Evolutionary conservation across 2,113 vertebrate species (phyloP), one percentile per base, ranked within the genome.

Genomic region (Narcine bancroftii): DNA sequence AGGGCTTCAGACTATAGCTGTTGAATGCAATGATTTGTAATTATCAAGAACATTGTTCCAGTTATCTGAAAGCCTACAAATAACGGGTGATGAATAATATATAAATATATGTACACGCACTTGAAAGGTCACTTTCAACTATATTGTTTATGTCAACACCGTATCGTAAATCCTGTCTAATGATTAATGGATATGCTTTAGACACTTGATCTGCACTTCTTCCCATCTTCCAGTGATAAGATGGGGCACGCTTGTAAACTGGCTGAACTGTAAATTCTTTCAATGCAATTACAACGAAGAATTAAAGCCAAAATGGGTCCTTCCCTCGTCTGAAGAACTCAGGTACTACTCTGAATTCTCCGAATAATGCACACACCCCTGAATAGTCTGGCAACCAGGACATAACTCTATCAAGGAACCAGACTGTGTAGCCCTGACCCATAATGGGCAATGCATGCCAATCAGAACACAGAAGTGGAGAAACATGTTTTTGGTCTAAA

Each of bases 21-120:
- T 91, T 69, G 24, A 66, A n/a, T 45, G 63, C 87, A 66, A 39
- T 45, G 87, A 91, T 91, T 91, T 39, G 69, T 91, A 63, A 91
- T 45, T 91, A 45, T 11, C 60, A 45, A 26, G n/a, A 69, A 26
- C 60, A 6, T 69, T 45, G 87, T 63, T 91, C 21, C 26, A 42
- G 65, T 91, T 91, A 81, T 42, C 77, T 81, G 77, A 47, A n/a
- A 50, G 77, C 77, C 87, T 91, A 63, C 24, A 65, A 21, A 69
- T 69, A 91, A 21, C 69, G 87, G 63, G 6, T 15, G 21, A 42
- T 17, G 79, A 83, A 10, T 19, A 60, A 2, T n/a, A 56, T 17
- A 83, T 33, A n/a, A 83, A 53, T 56, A 56, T n/a, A n/a, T 33
- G 33, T 56, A n/a, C 50, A 19, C 7, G 50, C 6, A 85, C 6